A percentile compares a stretch with the other conserved stretches of the same genome.
Evolutionary conservation across 53 echinoderm and acorn worm genomes (phyloP).

Genomic region (Luidia sarsii): DNA sequence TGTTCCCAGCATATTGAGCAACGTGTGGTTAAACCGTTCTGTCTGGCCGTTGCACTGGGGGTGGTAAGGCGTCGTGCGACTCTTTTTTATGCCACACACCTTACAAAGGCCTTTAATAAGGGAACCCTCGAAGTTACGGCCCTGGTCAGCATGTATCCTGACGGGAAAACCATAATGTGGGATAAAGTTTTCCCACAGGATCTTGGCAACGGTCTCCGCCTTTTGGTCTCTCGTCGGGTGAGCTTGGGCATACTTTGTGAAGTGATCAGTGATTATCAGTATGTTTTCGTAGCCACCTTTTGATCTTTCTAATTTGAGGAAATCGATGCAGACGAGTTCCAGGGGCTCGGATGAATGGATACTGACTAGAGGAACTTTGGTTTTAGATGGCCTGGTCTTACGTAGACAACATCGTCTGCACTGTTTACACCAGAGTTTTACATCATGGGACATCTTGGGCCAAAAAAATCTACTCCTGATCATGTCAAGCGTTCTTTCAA

Average conservation of each 20-base stretch:
- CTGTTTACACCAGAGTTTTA: constrained; percentile 8
- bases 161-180: constrained; percentile 33
- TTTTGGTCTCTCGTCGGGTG: constrained; percentile 40
- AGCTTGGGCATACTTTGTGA: constrained; percentile 39
- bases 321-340: constrained; percentile 63
- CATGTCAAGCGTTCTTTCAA: constrained; percentile 56
- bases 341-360: constrained; percentile 36
- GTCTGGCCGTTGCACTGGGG: constrained; percentile 25
- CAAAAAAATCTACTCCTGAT: constrained; percentile 62
- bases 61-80: constrained; percentile 16
- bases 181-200: constrained; percentile 31
- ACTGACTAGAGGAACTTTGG: constrained; percentile 47
- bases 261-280: constrained; percentile 44
- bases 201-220: constrained; percentile 32
- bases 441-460: constrained; percentile 52
- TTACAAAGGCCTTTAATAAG: constrained; percentile 28
- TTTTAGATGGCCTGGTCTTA: constrained; percentile 21
- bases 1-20: constrained; percentile 22
- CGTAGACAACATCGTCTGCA: constrained; percentile 48
- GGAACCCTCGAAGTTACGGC: constrained; percentile 16
- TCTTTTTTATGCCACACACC: constrained; percentile 38
- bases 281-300: constrained; percentile 8
- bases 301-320: constrained; percentile 28
- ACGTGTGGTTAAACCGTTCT: constrained; percentile 19
- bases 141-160: constrained; percentile 51